Conservation (phyloP, 2,888 invertebrate genomes). For the Nephrotoma appendiculata region DNA sequence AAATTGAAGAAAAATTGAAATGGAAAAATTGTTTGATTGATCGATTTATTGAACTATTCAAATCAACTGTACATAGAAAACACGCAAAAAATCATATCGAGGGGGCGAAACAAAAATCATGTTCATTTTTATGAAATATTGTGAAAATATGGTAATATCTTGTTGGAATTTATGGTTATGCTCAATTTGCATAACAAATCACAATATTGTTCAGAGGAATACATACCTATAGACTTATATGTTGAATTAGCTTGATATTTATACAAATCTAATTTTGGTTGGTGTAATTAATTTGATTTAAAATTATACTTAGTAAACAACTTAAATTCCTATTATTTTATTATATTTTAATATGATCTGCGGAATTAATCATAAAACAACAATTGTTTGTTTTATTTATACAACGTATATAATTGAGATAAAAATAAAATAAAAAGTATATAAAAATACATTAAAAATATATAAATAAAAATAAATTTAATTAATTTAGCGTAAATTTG, state of each 20-base stretch:
- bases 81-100: neutral
- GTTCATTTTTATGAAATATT: neutral
- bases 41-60: neutral
- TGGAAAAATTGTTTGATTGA: neutral
- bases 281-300: neutral
- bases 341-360: neutral
- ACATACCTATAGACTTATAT: neutral
- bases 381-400: neutral
- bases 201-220: neutral
- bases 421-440: neutral
- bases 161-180: neutral
- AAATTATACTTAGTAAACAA: neutral
- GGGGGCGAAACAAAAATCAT: neutral
- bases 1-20: neutral
- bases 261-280: neutral
- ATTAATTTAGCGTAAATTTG: neutral
- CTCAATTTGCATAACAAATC: neutral
- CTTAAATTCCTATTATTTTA: neutral
- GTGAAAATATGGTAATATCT: neutral
- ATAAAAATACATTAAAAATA: neutral
- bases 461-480: neutral
- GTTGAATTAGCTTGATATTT: neutral
- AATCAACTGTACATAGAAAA: neutral
- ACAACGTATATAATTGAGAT: neutral
- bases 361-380: neutral